Percentiles rank a stretch among this genome's conserved stretches.
phyloP scores from a whole-genome alignment of 2,888 invertebrate species.

The Phengaris arion region DNA sequence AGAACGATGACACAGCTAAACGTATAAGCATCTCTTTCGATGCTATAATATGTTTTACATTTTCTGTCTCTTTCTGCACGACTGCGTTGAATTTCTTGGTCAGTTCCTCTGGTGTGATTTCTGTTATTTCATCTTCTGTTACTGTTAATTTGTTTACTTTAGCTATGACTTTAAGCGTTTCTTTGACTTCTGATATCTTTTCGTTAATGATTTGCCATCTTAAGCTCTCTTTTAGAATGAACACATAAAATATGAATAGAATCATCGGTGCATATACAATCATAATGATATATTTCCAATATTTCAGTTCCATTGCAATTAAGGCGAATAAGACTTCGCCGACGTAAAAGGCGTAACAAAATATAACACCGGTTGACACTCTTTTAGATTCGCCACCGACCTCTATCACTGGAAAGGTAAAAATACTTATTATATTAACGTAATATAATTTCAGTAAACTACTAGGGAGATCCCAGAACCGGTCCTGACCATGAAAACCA shows the following conservation, averaged over 20 bases:
- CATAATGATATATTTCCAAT: background rate
- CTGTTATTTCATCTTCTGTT: background rate
- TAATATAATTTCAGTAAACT: background rate
- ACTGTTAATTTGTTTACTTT: background rate
- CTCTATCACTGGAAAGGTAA: slow-evolving; percentile 16
- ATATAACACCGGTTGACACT: slow-evolving; percentile 59
- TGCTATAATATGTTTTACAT: slow-evolving; percentile 49
- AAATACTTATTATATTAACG: background rate
- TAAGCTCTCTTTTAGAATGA: background rate
- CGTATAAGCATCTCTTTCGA: slow-evolving; percentile 59
- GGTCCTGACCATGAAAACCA: too few relatives aligned
- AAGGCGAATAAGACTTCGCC: slow-evolving; percentile 63
- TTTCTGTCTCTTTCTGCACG: slow-evolving; percentile 52
- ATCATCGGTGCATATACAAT: slow-evolving; percentile 9
- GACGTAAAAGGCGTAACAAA: slow-evolving; percentile 59
- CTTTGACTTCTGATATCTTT: background rate
- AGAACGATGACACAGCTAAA: slow-evolving; percentile 51
- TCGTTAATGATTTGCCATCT: slow-evolving; percentile 3
- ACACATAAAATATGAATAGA: background rate
- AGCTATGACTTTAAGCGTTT: background rate
- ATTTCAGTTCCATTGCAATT: slow-evolving; percentile 50
- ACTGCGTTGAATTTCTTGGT: slow-evolving; percentile 48
- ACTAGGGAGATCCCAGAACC: too few relatives aligned
- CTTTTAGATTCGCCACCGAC: slow-evolving; percentile 53
- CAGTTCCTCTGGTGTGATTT: slow-evolving; percentile 8